Evolutionary conservation across 2,797 vertebrate genomes (phyloP).

Genomic region (Cossypha caffra): DNA sequence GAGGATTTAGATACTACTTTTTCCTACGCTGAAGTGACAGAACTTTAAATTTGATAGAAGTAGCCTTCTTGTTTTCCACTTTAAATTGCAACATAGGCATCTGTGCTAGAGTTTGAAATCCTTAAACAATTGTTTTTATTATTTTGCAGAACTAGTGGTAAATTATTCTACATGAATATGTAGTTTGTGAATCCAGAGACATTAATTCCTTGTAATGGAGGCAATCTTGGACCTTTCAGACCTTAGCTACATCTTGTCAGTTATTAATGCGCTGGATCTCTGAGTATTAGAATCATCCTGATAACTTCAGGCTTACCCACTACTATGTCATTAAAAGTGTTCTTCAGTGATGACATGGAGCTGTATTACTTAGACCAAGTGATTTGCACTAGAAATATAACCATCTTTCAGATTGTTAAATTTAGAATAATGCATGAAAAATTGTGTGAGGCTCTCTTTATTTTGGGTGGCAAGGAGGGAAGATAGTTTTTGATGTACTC

Average conservation of each 20-base stretch:
- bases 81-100: neutral
- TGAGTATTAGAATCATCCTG: neutral
- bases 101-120: neutral
- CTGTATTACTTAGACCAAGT: neutral
- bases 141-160: neutral
- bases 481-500: neutral
- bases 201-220: neutral
- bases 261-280: neutral
- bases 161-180: neutral
- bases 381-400: neutral
- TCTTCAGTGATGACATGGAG: neutral
- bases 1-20: neutral
- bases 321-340: neutral
- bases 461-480: neutral
- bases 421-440: neutral
- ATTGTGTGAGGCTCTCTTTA: neutral
- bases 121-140: neutral
- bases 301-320: neutral
- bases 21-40: neutral
- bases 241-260: fast-evolving
- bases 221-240: neutral
- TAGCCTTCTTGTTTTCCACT: neutral
- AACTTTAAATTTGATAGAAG: neutral
- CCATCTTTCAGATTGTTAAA: neutral
- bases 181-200: neutral